Evolutionary conservation across 2,888 invertebrate species (phyloP), one percentile per base, ranked within the genome.

Genomic region (Raillietiella orientalis): DNA sequence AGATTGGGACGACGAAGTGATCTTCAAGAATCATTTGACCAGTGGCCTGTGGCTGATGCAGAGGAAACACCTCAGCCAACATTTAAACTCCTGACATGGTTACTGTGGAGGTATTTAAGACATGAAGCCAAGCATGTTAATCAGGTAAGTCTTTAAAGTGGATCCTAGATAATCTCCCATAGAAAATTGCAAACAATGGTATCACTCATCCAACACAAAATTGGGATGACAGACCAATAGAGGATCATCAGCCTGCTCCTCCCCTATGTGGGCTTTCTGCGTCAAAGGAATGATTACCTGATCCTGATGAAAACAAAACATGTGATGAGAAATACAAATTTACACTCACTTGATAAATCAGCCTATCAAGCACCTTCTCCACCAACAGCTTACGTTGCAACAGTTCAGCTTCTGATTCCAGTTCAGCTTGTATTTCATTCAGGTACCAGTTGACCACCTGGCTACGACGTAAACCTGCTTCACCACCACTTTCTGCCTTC

Each of bases 151-250:
- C n/a, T n/a, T n/a, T n/a, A n/a, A n/a, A n/a, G n/a, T n/a, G n/a
- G n/a, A n/a, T n/a, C n/a, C n/a, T n/a, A n/a, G n/a, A n/a, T n/a
- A n/a, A n/a, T n/a, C n/a, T n/a, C n/a, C n/a, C n/a, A n/a, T n/a
- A n/a, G n/a, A n/a, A n/a, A n/a, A n/a, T n/a, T n/a, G n/a, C n/a
- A n/a, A n/a, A n/a, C n/a, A n/a, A n/a, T n/a, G 5, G 21, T 16
- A 14, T 40, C 40, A 47, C 32, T 46, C 50, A 34, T 79, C 74
- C 23, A 77, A 57, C 24, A 75, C 62, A 44, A 84, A 93, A 50
- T 90, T 87, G 1, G 93, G 93, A 56, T 96, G 90, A 2, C 90
- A 87, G 10, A 90, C 75, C 4, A 93, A 48, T 21, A 75, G 45
- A 0, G 82, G 77, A 47, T 84, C 72, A 16, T 66, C 64, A 30